These are phyloP conservation scores for Paragorgia papillata DNA, from an alignment of 92 coral and sea anemone species.

Conservation along the genomic window DNA sequence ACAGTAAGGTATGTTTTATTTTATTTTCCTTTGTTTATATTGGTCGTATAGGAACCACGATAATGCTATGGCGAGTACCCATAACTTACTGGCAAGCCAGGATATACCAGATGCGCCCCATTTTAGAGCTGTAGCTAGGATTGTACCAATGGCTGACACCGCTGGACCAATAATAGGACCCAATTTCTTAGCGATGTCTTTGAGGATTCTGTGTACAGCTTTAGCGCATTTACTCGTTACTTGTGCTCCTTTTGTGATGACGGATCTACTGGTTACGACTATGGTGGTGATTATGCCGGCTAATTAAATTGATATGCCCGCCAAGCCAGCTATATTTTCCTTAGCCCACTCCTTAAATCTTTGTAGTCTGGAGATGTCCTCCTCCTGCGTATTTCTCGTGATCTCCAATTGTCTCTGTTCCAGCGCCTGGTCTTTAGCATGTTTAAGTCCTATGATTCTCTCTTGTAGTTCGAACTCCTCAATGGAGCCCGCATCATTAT, in stretches of 20 bases:
- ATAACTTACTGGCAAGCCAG: slow-evolving; percentile 4
- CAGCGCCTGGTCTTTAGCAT: no score
- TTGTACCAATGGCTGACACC: background rate
- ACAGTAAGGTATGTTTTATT: background rate
- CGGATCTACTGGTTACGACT: background rate
- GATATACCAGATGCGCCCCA: background rate
- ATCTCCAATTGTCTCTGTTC: no score
- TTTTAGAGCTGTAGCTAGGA: background rate
- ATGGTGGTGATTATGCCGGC: slow-evolving; percentile 22
- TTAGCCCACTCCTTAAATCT: slow-evolving; percentile 24
- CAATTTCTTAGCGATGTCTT: slow-evolving; percentile 6
- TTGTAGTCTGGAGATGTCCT: background rate
- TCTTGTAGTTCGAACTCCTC: no score
- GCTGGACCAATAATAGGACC: background rate
- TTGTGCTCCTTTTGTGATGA: slow-evolving; percentile 8
- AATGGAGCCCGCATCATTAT: no score
- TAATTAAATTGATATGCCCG: slow-evolving; percentile 7
- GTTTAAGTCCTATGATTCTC: no score
- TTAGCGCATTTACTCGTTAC: slow-evolving; percentile 4
- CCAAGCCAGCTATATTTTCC: slow-evolving; percentile 5
- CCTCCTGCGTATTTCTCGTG: no score
- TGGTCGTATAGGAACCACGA: slow-evolving; percentile 2
- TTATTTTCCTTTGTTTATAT: background rate
- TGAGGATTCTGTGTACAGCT: slow-evolving; percentile 1
- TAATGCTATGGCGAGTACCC: slow-evolving; percentile 8